phyloP scores from a whole-genome alignment of 2,113 vertebrate genomes.

The Malurus elegans region DNA sequence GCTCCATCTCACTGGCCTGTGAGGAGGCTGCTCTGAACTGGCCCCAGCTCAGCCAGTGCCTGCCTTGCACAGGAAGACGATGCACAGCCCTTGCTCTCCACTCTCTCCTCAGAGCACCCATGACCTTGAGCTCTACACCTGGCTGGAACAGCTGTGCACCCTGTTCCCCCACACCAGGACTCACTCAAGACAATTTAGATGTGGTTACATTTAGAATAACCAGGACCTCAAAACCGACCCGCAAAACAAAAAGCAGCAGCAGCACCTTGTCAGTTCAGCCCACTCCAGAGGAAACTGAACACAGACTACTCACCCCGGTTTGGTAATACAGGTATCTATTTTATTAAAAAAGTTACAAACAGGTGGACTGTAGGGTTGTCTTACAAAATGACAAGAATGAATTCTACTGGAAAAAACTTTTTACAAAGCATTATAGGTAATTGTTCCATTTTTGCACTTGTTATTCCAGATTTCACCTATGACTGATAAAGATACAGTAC shows the following conservation, averaged over 20 bases:
- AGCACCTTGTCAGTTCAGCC: not conserved
- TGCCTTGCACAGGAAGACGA: not conserved
- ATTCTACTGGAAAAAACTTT: constrained; percentile 74
- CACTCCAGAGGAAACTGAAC: not conserved
- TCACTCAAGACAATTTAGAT: not conserved
- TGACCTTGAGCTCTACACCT: fast-evolving
- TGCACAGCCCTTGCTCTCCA: fast-evolving
- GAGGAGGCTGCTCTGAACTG: not conserved
- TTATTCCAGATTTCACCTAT: constrained; percentile 73
- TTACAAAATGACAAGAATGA: constrained; percentile 84
- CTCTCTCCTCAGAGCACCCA: fast-evolving
- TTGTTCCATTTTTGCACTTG: constrained; percentile 74
- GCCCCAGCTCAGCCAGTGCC: not conserved
- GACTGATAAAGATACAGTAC: constrained; percentile 78
- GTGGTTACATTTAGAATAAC: not conserved
- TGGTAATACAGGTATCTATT: constrained; percentile 83
- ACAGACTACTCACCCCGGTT: constrained; percentile 31
- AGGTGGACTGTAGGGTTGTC: constrained; percentile 76
- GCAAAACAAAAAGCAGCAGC: not conserved
- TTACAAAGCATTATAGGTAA: constrained; percentile 79
- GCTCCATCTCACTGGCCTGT: not conserved
- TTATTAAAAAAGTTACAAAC: constrained; percentile 86
- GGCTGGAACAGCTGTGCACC: not conserved
- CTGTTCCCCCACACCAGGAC: fast-evolving
- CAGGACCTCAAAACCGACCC: not conserved